A percentile compares a stretch with the other conserved stretches of the same genome.
Evolutionary conservation across 37 sponge, comb jelly and placozoan species (phyloP).

Genomic region (Corticium candelabrum): DNA sequence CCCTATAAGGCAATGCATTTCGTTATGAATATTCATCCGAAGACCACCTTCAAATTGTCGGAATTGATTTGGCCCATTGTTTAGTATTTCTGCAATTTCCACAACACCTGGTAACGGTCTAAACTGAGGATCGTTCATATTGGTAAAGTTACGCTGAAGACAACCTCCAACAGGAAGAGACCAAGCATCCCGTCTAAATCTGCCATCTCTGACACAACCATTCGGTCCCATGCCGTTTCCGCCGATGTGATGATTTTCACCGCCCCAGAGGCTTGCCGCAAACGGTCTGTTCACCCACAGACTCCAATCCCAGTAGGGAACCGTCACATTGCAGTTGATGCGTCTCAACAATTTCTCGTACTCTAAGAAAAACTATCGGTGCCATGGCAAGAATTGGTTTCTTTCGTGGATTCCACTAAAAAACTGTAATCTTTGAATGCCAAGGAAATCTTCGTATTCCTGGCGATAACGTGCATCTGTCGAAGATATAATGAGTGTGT

Average conservation of each 20-base stretch:
- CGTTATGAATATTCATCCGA: not conserved
- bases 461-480: not conserved
- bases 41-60: not conserved
- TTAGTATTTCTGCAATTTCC: not conserved
- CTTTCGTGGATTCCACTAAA: too few species aligned
- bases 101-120: not conserved
- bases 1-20: not conserved
- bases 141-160: not conserved
- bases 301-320: not conserved
- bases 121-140: too few species aligned
- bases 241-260: not conserved
- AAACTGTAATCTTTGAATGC: too few species aligned
- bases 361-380: not conserved
- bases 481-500: not conserved
- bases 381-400: too few species aligned
- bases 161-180: not conserved
- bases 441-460: not conserved
- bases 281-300: not conserved
- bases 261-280: not conserved
- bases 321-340: not conserved
- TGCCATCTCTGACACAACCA: not conserved
- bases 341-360: not conserved
- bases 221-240: not conserved
- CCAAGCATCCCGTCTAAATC: not conserved
- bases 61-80: not conserved